Percentiles rank a stretch among this genome's conserved stretches.
Conservation (phyloP, 2,797 vertebrate species). For the Phoebastria nigripes region DNA sequence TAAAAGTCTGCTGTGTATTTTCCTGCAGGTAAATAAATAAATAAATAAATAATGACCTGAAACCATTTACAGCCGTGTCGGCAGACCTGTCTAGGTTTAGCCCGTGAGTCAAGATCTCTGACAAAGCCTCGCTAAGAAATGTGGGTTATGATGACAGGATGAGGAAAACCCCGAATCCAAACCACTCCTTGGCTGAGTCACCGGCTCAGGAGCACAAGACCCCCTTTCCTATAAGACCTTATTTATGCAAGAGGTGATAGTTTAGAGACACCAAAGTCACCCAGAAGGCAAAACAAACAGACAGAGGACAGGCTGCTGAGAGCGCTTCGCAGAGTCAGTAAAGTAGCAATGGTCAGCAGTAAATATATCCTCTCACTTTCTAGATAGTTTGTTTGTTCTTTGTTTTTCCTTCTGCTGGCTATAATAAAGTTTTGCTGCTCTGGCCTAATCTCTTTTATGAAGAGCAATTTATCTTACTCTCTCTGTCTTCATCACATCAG, state of each 20-base stretch:
- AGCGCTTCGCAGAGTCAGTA: background rate
- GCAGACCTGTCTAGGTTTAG: background rate
- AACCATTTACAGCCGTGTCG: background rate
- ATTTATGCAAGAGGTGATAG: conserved; percentile 1
- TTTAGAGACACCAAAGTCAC: background rate
- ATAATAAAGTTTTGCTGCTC: conserved; percentile 1
- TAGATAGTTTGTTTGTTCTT: background rate
- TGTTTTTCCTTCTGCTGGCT: background rate
- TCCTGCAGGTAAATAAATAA: background rate
- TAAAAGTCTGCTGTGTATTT: background rate
- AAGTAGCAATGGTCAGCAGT: background rate
- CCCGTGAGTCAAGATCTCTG: background rate
- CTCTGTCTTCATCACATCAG: conserved; percentile 10
- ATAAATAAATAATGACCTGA: background rate
- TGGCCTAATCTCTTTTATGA: conserved; percentile 21
- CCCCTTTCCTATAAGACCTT: background rate
- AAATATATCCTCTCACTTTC: background rate
- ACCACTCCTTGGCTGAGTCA: background rate
- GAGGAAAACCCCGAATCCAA: background rate
- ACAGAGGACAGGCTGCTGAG: background rate
- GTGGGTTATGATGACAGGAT: background rate
- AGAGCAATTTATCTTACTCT: conserved; percentile 64
- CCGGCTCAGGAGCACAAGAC: background rate
- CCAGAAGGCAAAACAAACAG: background rate
- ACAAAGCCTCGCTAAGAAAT: background rate